Base-by-base conservation (phyloP, 2,888 invertebrate species). In the Rhimphoctona megacephalus region DNA sequence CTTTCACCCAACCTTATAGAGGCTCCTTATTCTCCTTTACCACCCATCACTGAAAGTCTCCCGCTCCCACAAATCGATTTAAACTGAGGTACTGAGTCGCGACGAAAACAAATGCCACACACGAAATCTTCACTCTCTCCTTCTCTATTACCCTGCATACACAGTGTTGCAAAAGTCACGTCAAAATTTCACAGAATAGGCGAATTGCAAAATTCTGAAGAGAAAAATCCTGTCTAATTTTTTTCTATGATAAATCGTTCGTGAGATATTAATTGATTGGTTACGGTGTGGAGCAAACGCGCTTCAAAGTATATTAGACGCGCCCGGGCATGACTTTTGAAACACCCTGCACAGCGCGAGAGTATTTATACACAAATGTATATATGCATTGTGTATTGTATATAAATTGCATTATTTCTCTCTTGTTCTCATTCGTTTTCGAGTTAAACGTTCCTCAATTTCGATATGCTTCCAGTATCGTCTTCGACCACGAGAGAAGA, bases 41-140 rank as follows among this genome's bases (percentile, higher is more conserved):
- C 39, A 39, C 64, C 36, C 49, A 25, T 69, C 57, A 36, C 69
- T 39, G 61, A 70, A 77, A 64, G 61, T 73, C 70, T 70, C 57
- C 8, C 57, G 22, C 33, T 64, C 22, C 76, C 69, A 46, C 52
- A 77, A 79, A 85, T 85, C 85, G 85, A 85, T 85, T 85, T 79
- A 76, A 69, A 54, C 25, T 46, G 73, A 30, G 43, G 61, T 30
- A 70, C 85, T 73, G 73, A 74, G 72, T 81, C 74, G 52, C 79
- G 67, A 70, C 61, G 52, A 64, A 76, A 82, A 85, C 79, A 85
- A 85, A 85, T 79, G 78, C 78, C 69, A 74, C 69, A 74, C 79
- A 79, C 74, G 85, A 81, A 69, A 74, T 17, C 54, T 66, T 64
- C 66, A 30, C 30, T 70, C 22, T 66, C 52, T 74, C 67, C 19